These are phyloP conservation scores for Aphidius ervi DNA, from an alignment of 1,140 invertebrate species.

Conservation along the genomic window DNA sequence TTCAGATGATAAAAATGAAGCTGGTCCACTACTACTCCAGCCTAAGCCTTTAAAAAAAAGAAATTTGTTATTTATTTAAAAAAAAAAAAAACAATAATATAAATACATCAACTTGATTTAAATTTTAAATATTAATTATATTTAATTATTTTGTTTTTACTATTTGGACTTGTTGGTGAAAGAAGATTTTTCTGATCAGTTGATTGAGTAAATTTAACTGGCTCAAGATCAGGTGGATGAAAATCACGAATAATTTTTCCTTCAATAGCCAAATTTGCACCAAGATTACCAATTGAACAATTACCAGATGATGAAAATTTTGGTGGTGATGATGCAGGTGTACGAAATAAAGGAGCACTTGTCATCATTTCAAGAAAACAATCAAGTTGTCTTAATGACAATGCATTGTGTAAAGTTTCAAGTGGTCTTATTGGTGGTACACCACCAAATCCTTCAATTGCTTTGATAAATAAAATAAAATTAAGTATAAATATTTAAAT, in stretches of 20 bases:
- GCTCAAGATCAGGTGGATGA: conserved; percentile 1
- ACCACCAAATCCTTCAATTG: conserved; percentile 78
- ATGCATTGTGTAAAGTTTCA: conserved; percentile 92
- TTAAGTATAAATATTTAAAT: conserved; percentile 1
- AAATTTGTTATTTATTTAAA: background rate
- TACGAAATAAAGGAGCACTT: conserved; percentile 62
- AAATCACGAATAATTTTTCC: background rate
- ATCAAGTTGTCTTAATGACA: conserved; percentile 87
- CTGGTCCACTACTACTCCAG: conserved; percentile 55
- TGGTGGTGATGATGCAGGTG: conserved; percentile 68
- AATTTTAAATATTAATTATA: no score
- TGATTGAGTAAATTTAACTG: conserved; percentile 37
- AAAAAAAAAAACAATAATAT: conserved; percentile 1
- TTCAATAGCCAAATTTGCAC: no score
- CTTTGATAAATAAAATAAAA: conserved; percentile 41
- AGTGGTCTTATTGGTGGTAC: conserved; percentile 90
- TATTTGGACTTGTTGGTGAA: conserved; percentile 51
- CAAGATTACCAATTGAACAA: no score
- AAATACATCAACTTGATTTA: background rate
- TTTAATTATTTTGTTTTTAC: conserved; percentile 32
- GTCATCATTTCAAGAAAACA: conserved; percentile 82
- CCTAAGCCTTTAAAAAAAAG: conserved; percentile 34
- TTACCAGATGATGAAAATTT: conserved; percentile 56
- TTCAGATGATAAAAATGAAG: conserved; percentile 60
- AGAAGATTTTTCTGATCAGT: conserved; percentile 43